A percentile compares a stretch with the other conserved stretches of the same genome.
phyloP scores from a whole-genome alignment of 2,113 vertebrate genomes.

The Gymnogyps californianus region DNA sequence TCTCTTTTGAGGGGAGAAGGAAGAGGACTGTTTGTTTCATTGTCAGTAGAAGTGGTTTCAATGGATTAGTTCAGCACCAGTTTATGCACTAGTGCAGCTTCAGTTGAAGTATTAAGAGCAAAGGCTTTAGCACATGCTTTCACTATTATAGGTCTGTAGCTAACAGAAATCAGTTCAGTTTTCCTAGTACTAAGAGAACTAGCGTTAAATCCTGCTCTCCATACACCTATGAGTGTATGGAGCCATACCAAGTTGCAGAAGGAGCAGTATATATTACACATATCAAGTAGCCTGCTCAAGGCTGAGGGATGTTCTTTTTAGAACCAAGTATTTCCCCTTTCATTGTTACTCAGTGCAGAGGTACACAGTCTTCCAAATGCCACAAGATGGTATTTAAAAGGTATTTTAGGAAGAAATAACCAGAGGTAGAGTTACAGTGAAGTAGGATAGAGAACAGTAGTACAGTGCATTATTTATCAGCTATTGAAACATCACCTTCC shows the following conservation, averaged over 20 bases:
- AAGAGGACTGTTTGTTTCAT: background rate
- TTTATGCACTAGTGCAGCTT: background rate
- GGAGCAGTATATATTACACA: background rate
- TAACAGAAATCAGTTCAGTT: background rate
- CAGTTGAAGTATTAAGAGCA: background rate
- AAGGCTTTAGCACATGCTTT: background rate
- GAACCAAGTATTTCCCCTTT: background rate
- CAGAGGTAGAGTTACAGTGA: background rate
- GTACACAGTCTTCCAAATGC: background rate
- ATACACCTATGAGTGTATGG: background rate
- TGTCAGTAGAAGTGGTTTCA: background rate
- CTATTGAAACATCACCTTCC: background rate
- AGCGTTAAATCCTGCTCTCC: background rate
- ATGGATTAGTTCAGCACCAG: background rate
- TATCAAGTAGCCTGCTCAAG: background rate
- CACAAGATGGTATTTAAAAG: background rate
- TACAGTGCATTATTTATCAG: slow-evolving; percentile 61
- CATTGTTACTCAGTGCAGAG: background rate
- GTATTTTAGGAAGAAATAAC: background rate
- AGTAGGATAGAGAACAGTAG: background rate
- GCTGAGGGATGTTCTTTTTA: background rate
- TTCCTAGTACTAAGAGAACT: background rate
- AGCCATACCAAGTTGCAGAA: background rate
- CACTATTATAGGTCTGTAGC: background rate
- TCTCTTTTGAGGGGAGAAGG: background rate